Conservation (phyloP, 2,888 invertebrate species). For the Emesis russula region DNA sequence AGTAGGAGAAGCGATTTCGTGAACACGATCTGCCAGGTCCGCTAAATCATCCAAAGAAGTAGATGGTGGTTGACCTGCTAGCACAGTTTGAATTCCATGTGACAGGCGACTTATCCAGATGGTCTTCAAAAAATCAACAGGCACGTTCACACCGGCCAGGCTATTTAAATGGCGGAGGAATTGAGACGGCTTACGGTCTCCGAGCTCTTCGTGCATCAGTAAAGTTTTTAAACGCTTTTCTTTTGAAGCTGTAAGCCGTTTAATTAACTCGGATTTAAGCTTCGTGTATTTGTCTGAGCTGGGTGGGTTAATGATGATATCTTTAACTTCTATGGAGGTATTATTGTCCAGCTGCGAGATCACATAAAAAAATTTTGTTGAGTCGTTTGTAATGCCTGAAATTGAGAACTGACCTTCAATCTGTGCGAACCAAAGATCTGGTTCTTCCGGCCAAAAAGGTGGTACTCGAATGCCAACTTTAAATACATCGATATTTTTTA, state of each 20-base stretch:
- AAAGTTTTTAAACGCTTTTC: neutral
- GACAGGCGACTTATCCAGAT: constrained; percentile 66
- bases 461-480: constrained; percentile 31
- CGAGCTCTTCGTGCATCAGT: constrained; percentile 68
- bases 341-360: neutral
- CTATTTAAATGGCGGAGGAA: constrained; percentile 58
- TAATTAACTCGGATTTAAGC: neutral
- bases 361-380: neutral
- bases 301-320: neutral
- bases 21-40: neutral
- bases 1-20: neutral
- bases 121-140: constrained; percentile 60
- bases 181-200: constrained; percentile 77
- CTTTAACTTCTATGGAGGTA: neutral
- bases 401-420: constrained; percentile 28
- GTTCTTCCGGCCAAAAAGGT: constrained; percentile 38
- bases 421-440: constrained; percentile 34
- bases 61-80: constrained; percentile 55
- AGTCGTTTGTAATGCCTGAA: neutral
- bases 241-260: neutral
- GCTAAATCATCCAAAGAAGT: neutral
- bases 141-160: constrained; percentile 58
- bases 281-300: neutral
- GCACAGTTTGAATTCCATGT: constrained; percentile 47
- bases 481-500: constrained; percentile 1